Evolutionary conservation across 2,797 vertebrate genomes (phyloP).

Genomic region (Octomys mimax): DNA sequence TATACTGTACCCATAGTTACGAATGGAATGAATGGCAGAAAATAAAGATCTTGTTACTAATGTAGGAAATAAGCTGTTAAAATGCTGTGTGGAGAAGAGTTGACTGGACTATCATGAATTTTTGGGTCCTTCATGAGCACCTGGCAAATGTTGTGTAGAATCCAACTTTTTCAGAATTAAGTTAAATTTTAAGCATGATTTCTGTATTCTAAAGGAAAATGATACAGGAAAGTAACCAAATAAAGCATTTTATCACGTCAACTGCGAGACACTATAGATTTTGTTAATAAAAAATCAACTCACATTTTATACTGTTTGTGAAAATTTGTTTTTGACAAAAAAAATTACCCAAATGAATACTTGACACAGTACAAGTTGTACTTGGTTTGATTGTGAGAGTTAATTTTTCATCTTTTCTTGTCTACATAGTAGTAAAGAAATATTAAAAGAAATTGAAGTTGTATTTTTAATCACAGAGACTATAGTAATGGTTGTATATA

Average conservation of each 20-base stretch:
- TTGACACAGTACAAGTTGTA: slow-evolving; percentile 72
- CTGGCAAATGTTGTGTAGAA: slow-evolving; percentile 67
- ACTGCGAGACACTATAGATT: slow-evolving; percentile 83
- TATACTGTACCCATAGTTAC: neutral
- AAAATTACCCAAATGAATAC: slow-evolving; percentile 80
- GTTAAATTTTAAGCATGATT: slow-evolving; percentile 70
- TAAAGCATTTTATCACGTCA: slow-evolving; percentile 81
- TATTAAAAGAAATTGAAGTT: slow-evolving; percentile 68
- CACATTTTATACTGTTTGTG: slow-evolving; percentile 81
- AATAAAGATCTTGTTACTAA: slow-evolving; percentile 49
- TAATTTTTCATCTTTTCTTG: neutral
- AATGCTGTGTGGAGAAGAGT: slow-evolving; percentile 66
- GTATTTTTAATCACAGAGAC: slow-evolving; percentile 76
- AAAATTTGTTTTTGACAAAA: slow-evolving; percentile 64
- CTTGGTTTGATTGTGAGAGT: slow-evolving; percentile 50
- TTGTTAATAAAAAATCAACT: slow-evolving; percentile 83
- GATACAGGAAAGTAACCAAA: slow-evolving; percentile 77
- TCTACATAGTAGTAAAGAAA: neutral
- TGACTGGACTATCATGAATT: slow-evolving; percentile 63
- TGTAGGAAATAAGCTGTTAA: slow-evolving; percentile 74
- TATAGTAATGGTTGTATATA: slow-evolving; percentile 68
- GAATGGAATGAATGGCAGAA: neutral
- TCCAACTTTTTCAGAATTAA: slow-evolving; percentile 83
- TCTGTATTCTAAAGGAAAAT: slow-evolving; percentile 84
- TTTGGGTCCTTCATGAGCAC: slow-evolving; percentile 68